These are phyloP conservation scores for Microtus agrestis DNA, from an alignment of 2,797 vertebrate species.

Conservation along the genomic window DNA sequence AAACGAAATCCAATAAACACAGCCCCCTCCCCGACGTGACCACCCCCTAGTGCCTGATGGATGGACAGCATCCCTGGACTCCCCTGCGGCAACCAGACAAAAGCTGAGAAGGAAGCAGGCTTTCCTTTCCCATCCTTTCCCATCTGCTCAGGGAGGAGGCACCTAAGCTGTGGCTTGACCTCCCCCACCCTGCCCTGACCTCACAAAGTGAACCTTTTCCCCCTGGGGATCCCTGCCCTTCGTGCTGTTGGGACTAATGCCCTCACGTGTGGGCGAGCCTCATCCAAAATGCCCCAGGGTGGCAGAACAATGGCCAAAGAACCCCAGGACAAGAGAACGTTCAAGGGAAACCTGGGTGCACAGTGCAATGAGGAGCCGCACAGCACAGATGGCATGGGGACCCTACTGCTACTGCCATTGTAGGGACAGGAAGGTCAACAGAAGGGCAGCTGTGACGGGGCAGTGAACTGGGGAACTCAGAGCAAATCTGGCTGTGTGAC, in stretches of 20 bases:
- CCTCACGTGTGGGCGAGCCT: background rate
- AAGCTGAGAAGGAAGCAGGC: background rate
- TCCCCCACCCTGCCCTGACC: background rate
- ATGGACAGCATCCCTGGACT: background rate
- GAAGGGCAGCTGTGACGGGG: background rate
- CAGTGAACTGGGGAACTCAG: background rate
- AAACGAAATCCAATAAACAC: background rate
- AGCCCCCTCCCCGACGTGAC: background rate
- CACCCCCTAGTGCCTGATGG: background rate
- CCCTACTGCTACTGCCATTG: background rate
- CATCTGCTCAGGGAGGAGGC: background rate
- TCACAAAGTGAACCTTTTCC: constrained; percentile 31
- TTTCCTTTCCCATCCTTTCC: background rate
- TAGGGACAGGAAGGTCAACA: background rate
- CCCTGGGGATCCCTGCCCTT: background rate
- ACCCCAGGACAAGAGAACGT: background rate
- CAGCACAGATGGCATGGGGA: background rate
- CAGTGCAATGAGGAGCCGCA: background rate
- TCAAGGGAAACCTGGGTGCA: background rate
- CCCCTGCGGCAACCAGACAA: background rate
- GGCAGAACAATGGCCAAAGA: background rate
- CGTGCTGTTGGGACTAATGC: background rate
- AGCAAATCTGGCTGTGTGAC: background rate
- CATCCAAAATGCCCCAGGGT: background rate
- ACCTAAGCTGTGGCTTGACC: constrained; percentile 19